Evolutionary conservation across 2,113 vertebrate genomes (phyloP), one percentile per base, ranked within the genome.

Genomic region (Camelus bactrianus): DNA sequence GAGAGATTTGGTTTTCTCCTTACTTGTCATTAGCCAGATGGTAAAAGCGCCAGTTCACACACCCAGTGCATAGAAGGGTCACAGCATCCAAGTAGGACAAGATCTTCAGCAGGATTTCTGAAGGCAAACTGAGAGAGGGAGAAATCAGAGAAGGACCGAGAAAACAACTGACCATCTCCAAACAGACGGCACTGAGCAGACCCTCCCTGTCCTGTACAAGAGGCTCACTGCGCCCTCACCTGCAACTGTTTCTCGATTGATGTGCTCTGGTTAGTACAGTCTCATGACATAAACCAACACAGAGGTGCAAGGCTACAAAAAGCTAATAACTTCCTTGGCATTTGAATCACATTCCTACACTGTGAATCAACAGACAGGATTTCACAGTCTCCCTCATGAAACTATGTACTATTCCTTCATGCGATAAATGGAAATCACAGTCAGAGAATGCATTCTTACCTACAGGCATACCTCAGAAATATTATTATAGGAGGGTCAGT

Each of bases 1-100:
- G 38, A 64, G 3, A 67, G 7, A 8, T 1, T 6, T 6, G 15
- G 30, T 5, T 73, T 67, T 76, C 89, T 92, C 81, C 99, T 99
- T 99, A 99, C 99, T 99, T 99, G 98, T 99, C 99, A 92, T 91
- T 99, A 96, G 99, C 98, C 82, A 99, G 98, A 20, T 98, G 98
- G 96, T 98, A 98, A 97, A 99, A 99, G 89, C 38, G 96, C 50
- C 98, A 99, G 97, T 97, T 99, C 95, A 99, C 98, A 80, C 99
- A 99, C 64, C 99, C 98, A 28, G 98, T 42, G 91, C 97, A 98
- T 93, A 99, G 97, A 8, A 99, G 98, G 89, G 99, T 98, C 5
- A 82, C 96, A 9, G 98, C 98, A 98, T 99, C 99, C 98, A 99
- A 98, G 97, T 98, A 99, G 17, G 99, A 99, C 75, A 99, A 97